These are phyloP conservation scores for Syrista parreyssii DNA, from an alignment of 2,888 invertebrate species.

Conservation along the genomic window DNA sequence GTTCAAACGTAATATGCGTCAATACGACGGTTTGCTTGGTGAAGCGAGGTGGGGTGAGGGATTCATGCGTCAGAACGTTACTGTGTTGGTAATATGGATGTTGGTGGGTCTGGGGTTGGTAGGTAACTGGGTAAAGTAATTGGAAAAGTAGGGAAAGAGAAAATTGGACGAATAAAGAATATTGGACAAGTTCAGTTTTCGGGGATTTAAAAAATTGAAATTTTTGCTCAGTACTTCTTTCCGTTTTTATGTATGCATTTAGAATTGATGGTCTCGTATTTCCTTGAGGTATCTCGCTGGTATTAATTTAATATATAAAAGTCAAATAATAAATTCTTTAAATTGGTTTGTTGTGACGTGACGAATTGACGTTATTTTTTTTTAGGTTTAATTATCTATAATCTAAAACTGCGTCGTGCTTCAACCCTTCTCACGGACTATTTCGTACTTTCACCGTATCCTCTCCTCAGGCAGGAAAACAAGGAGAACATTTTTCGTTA, in stretches of 20 bases:
- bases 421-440: neutral
- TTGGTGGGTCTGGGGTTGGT: neutral
- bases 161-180: neutral
- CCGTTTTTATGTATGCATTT: neutral
- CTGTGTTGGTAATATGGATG: neutral
- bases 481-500: neutral
- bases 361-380: too few relatives aligned
- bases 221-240: neutral
- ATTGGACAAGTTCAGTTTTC: neutral
- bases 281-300: neutral
- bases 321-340: neutral
- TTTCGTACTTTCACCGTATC: neutral
- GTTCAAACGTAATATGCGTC: neutral
- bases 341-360: neutral
- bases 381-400: neutral
- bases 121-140: neutral
- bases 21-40: neutral
- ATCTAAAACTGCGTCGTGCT: neutral
- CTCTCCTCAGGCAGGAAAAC: neutral
- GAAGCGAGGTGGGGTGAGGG: neutral
- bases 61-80: neutral
- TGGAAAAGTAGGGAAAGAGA: neutral
- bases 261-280: neutral
- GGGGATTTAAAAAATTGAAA: neutral
- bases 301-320: neutral